Evolutionary conservation across 2,888 invertebrate species (phyloP).

Genomic region (Drosophila siamana): DNA sequence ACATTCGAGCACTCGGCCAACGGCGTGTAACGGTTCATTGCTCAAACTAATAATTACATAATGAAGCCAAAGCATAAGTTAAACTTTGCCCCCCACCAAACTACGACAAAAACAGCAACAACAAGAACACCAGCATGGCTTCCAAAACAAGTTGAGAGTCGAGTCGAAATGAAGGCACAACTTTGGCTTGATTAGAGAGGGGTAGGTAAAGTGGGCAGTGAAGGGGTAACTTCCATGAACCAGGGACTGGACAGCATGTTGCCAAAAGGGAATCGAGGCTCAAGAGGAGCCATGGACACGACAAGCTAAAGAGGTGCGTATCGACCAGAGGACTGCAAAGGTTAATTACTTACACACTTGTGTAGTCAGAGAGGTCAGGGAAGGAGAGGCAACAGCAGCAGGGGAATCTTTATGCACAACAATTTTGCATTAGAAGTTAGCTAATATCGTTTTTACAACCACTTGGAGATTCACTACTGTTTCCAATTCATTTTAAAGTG

Average conservation of each 20-base stretch:
- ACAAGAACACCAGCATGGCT: not conserved
- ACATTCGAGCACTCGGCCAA: conserved; percentile 32
- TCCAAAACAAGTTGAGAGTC: conserved; percentile 17
- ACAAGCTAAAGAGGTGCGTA: conserved; percentile 1
- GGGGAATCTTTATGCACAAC: too few relatives aligned
- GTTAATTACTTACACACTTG: conserved; percentile 20
- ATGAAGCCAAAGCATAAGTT: conserved; percentile 64
- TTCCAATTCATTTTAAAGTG: too few relatives aligned
- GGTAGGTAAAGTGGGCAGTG: too few relatives aligned
- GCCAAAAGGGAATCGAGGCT: not conserved
- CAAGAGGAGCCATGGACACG: not conserved
- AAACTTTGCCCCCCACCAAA: conserved; percentile 43
- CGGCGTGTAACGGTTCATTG: conserved; percentile 69
- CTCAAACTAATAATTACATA: conserved; percentile 77
- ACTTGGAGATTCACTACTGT: too few relatives aligned
- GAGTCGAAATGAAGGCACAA: conserved; percentile 19
- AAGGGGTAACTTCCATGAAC: not conserved
- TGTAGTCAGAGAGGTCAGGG: too few relatives aligned
- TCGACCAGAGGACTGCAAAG: conserved; percentile 4
- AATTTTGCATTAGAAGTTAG: too few relatives aligned
- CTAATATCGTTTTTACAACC: too few relatives aligned
- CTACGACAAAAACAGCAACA: not conserved
- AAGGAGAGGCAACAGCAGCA: too few relatives aligned
- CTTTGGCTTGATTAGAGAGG: conserved; percentile 17
- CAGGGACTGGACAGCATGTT: conserved; percentile 9